A percentile compares a stretch with the other conserved stretches of the same genome.
Conservation (phyloP, 37 sponge, comb jelly and placozoan genomes). For the Eunapius fragilis region DNA sequence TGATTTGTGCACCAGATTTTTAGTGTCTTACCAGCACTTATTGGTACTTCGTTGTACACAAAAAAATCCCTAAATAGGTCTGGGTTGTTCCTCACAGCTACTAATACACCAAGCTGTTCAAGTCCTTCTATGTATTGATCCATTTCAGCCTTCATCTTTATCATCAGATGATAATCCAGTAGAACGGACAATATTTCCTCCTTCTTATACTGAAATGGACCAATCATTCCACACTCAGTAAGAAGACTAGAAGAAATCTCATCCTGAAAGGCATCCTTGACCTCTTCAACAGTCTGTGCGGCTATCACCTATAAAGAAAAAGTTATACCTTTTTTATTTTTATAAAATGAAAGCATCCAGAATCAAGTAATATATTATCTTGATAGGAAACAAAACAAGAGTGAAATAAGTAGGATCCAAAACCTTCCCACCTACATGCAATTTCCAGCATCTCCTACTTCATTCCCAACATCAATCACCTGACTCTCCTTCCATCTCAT, state of each 20-base stretch:
- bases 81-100: background rate
- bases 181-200: background rate
- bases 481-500: too few species aligned
- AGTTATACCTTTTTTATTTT: too few species aligned
- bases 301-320: too few species aligned
- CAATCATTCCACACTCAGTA: background rate
- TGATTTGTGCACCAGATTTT: background rate
- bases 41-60: background rate
- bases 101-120: background rate
- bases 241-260: background rate
- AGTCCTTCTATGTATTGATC: background rate
- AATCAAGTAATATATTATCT: too few species aligned
- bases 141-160: background rate
- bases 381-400: too few species aligned
- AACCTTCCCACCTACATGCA: too few species aligned
- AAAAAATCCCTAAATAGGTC: background rate
- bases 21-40: background rate
- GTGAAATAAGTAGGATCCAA: too few species aligned
- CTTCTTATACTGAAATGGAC: background rate
- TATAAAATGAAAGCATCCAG: too few species aligned
- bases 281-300: too few species aligned
- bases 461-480: too few species aligned
- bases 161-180: background rate
- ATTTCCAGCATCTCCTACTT: too few species aligned
- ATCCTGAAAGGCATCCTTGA: background rate